Evolutionary conservation across 2,888 invertebrate genomes (phyloP), one percentile per base, ranked within the genome.

Genomic region (Ypsolopha scabrella): DNA sequence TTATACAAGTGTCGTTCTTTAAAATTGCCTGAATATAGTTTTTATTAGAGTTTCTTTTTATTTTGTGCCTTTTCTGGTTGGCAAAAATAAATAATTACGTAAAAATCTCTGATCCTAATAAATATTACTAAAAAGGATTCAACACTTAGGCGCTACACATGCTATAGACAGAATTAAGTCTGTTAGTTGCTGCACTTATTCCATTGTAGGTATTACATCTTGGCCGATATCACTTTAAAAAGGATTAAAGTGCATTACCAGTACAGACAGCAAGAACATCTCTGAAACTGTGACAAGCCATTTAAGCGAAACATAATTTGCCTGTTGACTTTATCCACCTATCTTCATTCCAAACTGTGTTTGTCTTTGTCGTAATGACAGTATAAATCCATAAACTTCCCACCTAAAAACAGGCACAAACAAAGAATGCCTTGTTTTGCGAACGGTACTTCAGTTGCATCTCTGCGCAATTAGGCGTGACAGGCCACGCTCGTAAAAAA

Each of bases 391-490:
- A 43, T 43, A 24, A 41, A n/a, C 41, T 24, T 24, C 24, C 4
- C 24, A 2, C 24, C 4, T 24, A 24, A 24, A 24, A 24, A 24
- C 24, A 24, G 24, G 24, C 4, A 24, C 24, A 24, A 24, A 24
- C 4, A 24, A 24, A 24, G 24, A 24, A 24, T 24, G 2, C 2
- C 24, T n/a, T 37, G 39, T 48, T 48, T 10, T 48, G 48, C 48
- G 13, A 39, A 51, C 51, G 51, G 11, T 51, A 34, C 36, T 37
- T 48, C 46, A 33, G 57, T 58, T 57, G 62, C 62, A 61, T 55
- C 55, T 57, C 48, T n/a, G 38, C 55, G 60, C 63, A 64, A 64
- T 67, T 66, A 65, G 57, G 54, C 57, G 56, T 58, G 63, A 60
- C 58, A 59, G 59, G 59, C 60, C 55, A 55, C 54, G 58, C 56